Base-by-base conservation (phyloP, 2,797 vertebrate genomes). In the Diceros bicornis region DNA sequence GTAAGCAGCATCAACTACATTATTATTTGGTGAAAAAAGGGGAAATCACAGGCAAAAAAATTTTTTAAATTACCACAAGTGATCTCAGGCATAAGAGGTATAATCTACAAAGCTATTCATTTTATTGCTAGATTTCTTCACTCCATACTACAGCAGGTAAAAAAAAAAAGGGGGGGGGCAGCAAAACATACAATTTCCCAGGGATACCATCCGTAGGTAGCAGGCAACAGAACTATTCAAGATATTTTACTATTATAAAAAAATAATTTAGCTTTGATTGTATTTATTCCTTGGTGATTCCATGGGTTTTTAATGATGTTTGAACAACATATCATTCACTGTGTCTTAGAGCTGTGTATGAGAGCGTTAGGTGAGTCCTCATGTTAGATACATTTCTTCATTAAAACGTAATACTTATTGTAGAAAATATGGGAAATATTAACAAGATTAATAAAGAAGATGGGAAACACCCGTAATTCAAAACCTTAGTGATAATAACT, bases 391-490 rank as follows among this genome's bases (percentile, higher is more conserved):
- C 2, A 69, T 79, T 27, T 95, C 32, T 79, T 79, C 13, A 71
- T 69, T 47, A 93, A 92, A 87, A 68, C 2, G 18, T 52, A 61
- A 77, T 83, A n/a, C 1, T 69, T 5, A 75, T 32, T 62, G 11
- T 23, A 89, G 68, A 89, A 92, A 64, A 87, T 25, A 68, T 7
- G 13, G 37, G 25, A 71, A 62, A 69, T 84, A 87, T 2, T 20
- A 62, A 66, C 17, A 72, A 95, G 23, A 77, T 47, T 85, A 68
- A n/a, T 34, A 87, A 89, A 72, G 41, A 85, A 87, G 90, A 69
- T 27, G 7, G 20, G n/a, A 62, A 84, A 66, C 0, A 78, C 0
- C 27, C 17, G 29, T 72, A 68, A 59, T 75, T 66, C 10, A 91
- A 85, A 95, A 59, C 34, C 59, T 91, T 10, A 85, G 47, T 68